Evolutionary conservation across 2,113 vertebrate species (phyloP).

Genomic region (Rhinolophus sinicus): DNA sequence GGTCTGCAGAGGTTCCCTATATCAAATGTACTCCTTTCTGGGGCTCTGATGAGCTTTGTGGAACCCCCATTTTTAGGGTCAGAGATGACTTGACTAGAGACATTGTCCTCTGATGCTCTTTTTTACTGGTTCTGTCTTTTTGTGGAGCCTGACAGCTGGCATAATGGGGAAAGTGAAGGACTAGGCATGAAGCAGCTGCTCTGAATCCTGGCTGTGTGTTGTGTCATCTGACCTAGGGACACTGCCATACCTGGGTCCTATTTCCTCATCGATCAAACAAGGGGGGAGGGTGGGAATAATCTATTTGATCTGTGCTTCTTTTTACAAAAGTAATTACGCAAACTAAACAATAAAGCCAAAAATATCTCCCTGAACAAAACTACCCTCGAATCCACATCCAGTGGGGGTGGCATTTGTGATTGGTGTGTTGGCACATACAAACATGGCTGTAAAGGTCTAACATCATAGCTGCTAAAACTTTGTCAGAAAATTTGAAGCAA

Average conservation of each 20-base stretch:
- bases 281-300: background rate
- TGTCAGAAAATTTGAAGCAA: constrained; percentile 53
- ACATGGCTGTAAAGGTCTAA: constrained; percentile 49
- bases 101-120: background rate
- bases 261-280: background rate
- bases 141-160: background rate
- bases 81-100: background rate
- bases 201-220: background rate
- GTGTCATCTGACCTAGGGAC: background rate
- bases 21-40: background rate
- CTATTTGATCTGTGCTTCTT: background rate
- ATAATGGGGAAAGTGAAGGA: background rate
- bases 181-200: background rate
- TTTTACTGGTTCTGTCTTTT: background rate
- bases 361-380: background rate
- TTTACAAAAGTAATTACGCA: constrained; percentile 22
- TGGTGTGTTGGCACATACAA: background rate
- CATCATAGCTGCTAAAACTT: constrained; percentile 49
- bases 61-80: background rate
- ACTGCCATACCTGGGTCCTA: no score
- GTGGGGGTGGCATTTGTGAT: background rate
- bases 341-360: background rate
- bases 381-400: background rate
- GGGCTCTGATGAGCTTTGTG: background rate
- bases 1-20: background rate